A percentile compares a stretch with the other conserved stretches of the same genome.
phyloP scores from a whole-genome alignment of 1,140 invertebrate genomes.

The Leptinotarsa texana region DNA sequence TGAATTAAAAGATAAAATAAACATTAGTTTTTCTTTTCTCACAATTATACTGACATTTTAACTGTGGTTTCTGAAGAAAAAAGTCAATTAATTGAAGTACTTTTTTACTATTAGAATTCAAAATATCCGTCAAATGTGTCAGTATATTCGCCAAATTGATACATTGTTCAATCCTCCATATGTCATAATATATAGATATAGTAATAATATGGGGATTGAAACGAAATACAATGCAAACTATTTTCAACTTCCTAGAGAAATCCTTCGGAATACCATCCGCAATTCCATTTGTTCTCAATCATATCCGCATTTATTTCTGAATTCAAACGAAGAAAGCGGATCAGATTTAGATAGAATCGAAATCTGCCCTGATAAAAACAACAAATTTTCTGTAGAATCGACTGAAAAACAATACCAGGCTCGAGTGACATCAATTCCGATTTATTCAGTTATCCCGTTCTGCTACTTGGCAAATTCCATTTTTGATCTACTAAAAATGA shows the following conservation, averaged over 20 bases:
- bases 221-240: no score
- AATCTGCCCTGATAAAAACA: not conserved
- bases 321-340: not conserved
- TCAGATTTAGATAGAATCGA: not conserved
- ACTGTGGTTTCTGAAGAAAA: no score
- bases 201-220: no score
- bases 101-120: no score
- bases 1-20: no score
- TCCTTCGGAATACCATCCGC: not conserved
- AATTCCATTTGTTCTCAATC: not conserved
- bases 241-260: not conserved
- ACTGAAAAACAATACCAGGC: not conserved
- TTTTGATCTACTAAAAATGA: slow-evolving; percentile 6
- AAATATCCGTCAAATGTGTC: no score
- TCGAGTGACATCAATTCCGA: slow-evolving; percentile 3
- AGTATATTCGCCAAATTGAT: no score
- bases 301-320: not conserved
- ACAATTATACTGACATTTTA: no score
- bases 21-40: no score
- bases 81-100: no score
- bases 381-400: not conserved
- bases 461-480: not conserved
- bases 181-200: no score
- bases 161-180: no score
- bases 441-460: slow-evolving; percentile 3